phyloP scores from a whole-genome alignment of 1,140 invertebrate genomes.

The Adoxophyes honmai region DNA sequence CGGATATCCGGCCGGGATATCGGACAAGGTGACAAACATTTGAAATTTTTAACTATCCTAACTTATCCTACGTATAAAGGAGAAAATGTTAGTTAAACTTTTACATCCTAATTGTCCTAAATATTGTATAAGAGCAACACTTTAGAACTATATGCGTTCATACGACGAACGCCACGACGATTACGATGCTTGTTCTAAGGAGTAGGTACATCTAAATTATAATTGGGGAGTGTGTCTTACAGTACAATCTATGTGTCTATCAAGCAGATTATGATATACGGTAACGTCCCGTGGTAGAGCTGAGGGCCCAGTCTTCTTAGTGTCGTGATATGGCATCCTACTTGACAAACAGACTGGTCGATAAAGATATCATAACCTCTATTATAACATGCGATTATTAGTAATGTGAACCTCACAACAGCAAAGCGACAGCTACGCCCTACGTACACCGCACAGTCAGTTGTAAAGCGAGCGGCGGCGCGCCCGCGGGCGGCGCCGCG shows the following conservation, averaged over 20 bases:
- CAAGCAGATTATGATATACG: constrained; percentile 12
- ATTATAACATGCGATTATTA: constrained; percentile 15
- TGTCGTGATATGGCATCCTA: constrained; percentile 9
- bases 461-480: background rate
- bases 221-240: constrained; percentile 14
- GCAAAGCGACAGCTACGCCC: constrained; percentile 2
- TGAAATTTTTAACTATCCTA: constrained; percentile 40
- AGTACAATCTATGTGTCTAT: constrained; percentile 14
- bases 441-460: too few species aligned
- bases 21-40: constrained; percentile 6
- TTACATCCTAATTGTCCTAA: constrained; percentile 8
- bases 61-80: constrained; percentile 61
- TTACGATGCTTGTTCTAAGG: background rate
- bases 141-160: background rate
- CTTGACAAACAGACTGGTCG: background rate
- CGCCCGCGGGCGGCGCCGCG: background rate
- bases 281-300: background rate
- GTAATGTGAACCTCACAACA: background rate
- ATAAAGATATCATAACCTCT: background rate
- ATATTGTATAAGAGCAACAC: constrained; percentile 4
- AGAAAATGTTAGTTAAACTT: constrained; percentile 48
- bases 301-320: background rate
- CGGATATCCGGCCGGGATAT: constrained; percentile 20
- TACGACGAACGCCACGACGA: constrained; percentile 3
- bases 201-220: constrained; percentile 15